Base-by-base conservation (phyloP, 2,113 vertebrate genomes). In the Labrus mixtus region DNA sequence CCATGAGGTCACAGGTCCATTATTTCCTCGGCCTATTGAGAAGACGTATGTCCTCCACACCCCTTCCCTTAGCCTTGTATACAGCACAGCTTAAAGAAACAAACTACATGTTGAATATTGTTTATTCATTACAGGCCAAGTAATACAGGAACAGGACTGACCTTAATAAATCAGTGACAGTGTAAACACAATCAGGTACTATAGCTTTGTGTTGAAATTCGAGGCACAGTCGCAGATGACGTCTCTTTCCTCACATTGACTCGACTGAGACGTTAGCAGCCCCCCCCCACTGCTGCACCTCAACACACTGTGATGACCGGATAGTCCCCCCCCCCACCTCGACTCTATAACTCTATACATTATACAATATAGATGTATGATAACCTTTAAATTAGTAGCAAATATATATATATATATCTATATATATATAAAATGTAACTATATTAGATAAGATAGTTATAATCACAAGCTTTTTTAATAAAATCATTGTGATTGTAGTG, bases 121-220 rank as follows among this genome's bases (percentile, higher is more conserved):
- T 90, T 87, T 91, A 89, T 88, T 78, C 80, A 69, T 91, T 87
- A 85, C 82, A 62, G 84, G 81, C 82, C 65, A 74, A 79, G 70
- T 68, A 73, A 74, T 88, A 84, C 68, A 86, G 84, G 64, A 82
- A 90, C 81, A 69, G 66, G 59, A 59, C 69, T 72, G 68, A 67
- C 81, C 77, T 84, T 79, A 88, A 92, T 92, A 92, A 92, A 93
- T 92, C 91, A 93, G 79, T 36, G 78, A 84, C 79, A 87, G 76
- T 86, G 85, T 92, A 93, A 94, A 93, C 89, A 92, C 85, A 92
- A 92, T 93, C 91, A 91, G 84, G 84, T 81, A 84, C 68, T 33
- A 61, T 72, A 64, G 69, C 78, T 86, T 82, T 80, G 83, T 88
- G 92, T 86, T 91, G 91, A 91, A 91, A 90, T 69, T 63, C 50